Evolutionary conservation across 2,888 invertebrate species (phyloP).

Genomic region (Ecliptopera silaceata): DNA sequence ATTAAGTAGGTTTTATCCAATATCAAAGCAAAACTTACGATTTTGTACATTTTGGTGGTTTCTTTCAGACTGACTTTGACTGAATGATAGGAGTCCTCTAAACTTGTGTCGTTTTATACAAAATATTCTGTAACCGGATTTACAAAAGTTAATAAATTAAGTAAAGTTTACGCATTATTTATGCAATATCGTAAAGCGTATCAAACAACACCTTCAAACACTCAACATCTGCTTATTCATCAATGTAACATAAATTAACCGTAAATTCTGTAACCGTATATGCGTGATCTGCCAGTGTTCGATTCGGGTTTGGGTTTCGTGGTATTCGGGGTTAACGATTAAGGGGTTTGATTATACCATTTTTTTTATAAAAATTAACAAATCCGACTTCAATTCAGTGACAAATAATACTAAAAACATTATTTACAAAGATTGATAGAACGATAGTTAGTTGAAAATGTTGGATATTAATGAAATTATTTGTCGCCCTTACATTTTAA

Average conservation of each 20-base stretch:
- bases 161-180: conserved; percentile 15
- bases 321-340: background rate
- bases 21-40: conserved; percentile 20
- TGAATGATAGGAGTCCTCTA: conserved; percentile 23
- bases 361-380: too few relatives aligned
- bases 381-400: too few relatives aligned
- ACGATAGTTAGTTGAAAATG: too few relatives aligned
- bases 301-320: background rate
- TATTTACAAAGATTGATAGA: too few relatives aligned
- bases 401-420: too few relatives aligned
- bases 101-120: conserved; percentile 24
- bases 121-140: conserved; percentile 27
- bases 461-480: too few relatives aligned
- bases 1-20: too few relatives aligned
- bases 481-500: too few relatives aligned
- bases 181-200: conserved; percentile 1
- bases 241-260: conserved; percentile 4
- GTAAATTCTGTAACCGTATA: background rate
- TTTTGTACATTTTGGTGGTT: conserved; percentile 28
- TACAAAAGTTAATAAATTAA: conserved; percentile 21
- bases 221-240: conserved; percentile 1
- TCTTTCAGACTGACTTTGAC: conserved; percentile 27
- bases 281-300: background rate
- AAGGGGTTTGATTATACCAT: background rate
- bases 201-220: conserved; percentile 6